phyloP scores from a whole-genome alignment of 2,113 vertebrate species.

The Pseudorhombus dupliciocellatus region DNA sequence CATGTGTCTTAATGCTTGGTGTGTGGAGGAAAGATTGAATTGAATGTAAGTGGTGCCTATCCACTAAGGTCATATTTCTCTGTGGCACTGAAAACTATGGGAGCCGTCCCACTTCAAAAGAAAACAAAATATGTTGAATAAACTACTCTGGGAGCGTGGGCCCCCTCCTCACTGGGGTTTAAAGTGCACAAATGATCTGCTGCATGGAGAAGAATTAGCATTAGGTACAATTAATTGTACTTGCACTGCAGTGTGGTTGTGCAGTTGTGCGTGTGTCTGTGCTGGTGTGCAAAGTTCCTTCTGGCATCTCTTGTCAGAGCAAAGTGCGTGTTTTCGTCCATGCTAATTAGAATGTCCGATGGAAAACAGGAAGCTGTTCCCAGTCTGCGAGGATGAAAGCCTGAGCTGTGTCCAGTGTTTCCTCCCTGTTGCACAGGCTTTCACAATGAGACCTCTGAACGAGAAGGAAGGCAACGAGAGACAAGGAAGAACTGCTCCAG shows the following conservation, averaged over 20 bases:
- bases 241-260: constrained; percentile 16
- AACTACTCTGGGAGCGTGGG: constrained; percentile 36
- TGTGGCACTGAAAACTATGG: constrained; percentile 51
- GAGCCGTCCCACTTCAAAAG: constrained; percentile 17
- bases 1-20: background rate
- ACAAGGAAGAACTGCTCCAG: constrained; percentile 3
- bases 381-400: constrained; percentile 69
- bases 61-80: constrained; percentile 59
- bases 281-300: constrained; percentile 3
- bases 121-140: constrained; percentile 55
- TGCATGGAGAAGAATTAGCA: too few species aligned
- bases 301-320: constrained; percentile 39
- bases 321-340: constrained; percentile 50
- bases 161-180: background rate
- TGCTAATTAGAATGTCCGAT: constrained; percentile 60
- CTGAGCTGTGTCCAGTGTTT: constrained; percentile 64
- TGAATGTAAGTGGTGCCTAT: constrained; percentile 71
- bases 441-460: constrained; percentile 41
- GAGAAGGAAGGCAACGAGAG: constrained; percentile 19
- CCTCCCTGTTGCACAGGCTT: constrained; percentile 56
- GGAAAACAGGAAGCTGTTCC: constrained; percentile 58
- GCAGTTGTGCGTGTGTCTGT: background rate
- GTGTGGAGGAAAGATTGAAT: constrained; percentile 63
- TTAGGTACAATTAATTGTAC: constrained; percentile 29
- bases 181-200: constrained; percentile 36